Evolutionary conservation across 2,888 invertebrate species (phyloP).

Genomic region (Rhagonycha fulva): DNA sequence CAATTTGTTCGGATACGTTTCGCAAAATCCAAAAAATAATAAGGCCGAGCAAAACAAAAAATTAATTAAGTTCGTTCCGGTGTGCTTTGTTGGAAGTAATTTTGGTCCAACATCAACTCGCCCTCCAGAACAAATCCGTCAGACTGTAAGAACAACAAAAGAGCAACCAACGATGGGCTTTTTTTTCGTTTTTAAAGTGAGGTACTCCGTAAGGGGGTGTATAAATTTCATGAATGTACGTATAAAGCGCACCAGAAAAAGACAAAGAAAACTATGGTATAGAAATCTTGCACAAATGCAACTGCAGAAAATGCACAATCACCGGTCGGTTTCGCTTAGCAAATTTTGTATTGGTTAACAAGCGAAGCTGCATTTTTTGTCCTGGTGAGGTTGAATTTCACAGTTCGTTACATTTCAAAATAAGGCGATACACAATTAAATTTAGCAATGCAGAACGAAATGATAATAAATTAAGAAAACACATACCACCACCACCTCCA

Average conservation of each 20-base stretch:
- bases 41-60: slow-evolving; percentile 15
- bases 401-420: not conserved
- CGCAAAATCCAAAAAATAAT: slow-evolving; percentile 1
- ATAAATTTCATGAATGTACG: not conserved
- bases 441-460: slow-evolving; percentile 2
- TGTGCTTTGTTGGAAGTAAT: slow-evolving; percentile 15
- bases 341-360: slow-evolving; percentile 5
- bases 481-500: not conserved
- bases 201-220: not conserved
- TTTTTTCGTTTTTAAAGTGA: not conserved
- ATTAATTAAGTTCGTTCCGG: slow-evolving; percentile 14
- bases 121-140: slow-evolving; percentile 26
- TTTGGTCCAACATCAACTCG: slow-evolving; percentile 8
- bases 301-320: slow-evolving; percentile 41
- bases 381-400: slow-evolving; percentile 7
- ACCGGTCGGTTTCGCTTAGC: slow-evolving; percentile 30
- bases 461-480: not conserved
- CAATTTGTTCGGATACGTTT: not conserved
- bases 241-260: not conserved
- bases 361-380: slow-evolving; percentile 19
- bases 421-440: not conserved
- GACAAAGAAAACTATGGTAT: not conserved
- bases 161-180: not conserved
- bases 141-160: slow-evolving; percentile 25
- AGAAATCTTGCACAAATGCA: slow-evolving; percentile 20